Conservation (phyloP, 2,888 invertebrate genomes). For the Oligia fasciuncula region DNA sequence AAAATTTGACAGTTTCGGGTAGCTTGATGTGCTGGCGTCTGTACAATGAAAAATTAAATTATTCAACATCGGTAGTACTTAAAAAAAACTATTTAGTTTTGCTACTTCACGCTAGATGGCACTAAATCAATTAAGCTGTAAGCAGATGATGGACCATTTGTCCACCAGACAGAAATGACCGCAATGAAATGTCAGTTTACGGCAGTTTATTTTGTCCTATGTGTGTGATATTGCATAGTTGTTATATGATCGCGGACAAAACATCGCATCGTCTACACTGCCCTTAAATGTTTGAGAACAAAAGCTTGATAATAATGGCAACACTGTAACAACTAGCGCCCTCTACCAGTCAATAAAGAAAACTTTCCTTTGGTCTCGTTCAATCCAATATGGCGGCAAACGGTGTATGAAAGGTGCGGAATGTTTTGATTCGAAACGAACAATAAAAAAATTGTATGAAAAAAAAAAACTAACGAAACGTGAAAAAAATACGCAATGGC, state of each 20-base stretch:
- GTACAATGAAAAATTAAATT: not conserved
- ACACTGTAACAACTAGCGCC: slow-evolving; percentile 69
- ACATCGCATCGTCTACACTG: not conserved
- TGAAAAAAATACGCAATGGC: slow-evolving; percentile 78
- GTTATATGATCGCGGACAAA: not conserved
- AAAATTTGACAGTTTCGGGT: too few species aligned
- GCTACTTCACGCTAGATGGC: slow-evolving; percentile 65
- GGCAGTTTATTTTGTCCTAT: not conserved
- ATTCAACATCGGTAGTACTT: too few species aligned
- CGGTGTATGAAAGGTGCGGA: slow-evolving; percentile 87
- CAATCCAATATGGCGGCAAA: slow-evolving; percentile 90
- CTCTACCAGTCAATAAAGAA: slow-evolving; percentile 72
- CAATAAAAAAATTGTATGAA: slow-evolving; percentile 76
- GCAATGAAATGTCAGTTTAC: too few species aligned
- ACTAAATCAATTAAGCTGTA: not conserved
- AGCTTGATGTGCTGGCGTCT: too few species aligned
- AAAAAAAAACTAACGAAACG: slow-evolving; percentile 73
- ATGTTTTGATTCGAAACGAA: slow-evolving; percentile 88
- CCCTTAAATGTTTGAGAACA: not conserved
- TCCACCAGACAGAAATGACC: too few species aligned
- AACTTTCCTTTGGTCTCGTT: slow-evolving; percentile 85
- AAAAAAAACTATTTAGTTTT: slow-evolving; percentile 17
- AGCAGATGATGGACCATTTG: too few species aligned
- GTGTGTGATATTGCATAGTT: not conserved
- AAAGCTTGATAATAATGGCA: slow-evolving; percentile 70